Evolutionary conservation across 2,113 vertebrate species (phyloP).

Genomic region (Melanotaenia duboulayi): DNA sequence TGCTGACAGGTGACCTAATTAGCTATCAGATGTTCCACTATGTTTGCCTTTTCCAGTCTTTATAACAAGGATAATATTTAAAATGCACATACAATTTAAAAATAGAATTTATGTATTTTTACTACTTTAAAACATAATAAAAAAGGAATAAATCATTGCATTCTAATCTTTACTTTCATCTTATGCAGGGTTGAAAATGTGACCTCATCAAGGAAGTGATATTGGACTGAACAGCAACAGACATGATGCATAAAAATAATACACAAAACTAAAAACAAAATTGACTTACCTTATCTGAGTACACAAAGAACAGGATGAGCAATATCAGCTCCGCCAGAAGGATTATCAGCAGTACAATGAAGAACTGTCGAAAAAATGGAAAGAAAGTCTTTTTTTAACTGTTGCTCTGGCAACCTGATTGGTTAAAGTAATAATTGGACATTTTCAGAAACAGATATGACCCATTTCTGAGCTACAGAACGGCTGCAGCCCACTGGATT

Average conservation of each 20-base stretch:
- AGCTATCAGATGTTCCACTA: background rate
- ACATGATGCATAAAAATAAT: background rate
- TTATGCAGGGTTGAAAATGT: background rate
- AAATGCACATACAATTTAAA: too few species aligned
- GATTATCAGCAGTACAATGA: conserved; percentile 95
- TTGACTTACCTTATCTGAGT: conserved; percentile 93
- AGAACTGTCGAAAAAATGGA: conserved; percentile 88
- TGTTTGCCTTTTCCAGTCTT: background rate
- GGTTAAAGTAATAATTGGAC: conserved; percentile 2
- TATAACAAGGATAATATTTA: too few species aligned
- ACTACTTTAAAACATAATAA: too few species aligned
- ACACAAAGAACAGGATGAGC: conserved; percentile 96
- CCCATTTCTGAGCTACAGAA: background rate
- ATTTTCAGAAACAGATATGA: background rate
- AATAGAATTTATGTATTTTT: too few species aligned
- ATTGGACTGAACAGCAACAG: rapidly evolving
- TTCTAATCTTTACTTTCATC: too few species aligned
- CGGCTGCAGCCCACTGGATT: background rate
- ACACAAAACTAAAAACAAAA: background rate
- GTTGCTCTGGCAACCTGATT: background rate
- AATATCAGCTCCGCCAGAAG: conserved; percentile 95
- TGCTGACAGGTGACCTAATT: background rate
- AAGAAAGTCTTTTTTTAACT: conserved; percentile 34
- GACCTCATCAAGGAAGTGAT: background rate
- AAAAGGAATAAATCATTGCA: too few species aligned